Evolutionary conservation across 2,888 invertebrate species (phyloP).

Genomic region (Elmis aenea): DNA sequence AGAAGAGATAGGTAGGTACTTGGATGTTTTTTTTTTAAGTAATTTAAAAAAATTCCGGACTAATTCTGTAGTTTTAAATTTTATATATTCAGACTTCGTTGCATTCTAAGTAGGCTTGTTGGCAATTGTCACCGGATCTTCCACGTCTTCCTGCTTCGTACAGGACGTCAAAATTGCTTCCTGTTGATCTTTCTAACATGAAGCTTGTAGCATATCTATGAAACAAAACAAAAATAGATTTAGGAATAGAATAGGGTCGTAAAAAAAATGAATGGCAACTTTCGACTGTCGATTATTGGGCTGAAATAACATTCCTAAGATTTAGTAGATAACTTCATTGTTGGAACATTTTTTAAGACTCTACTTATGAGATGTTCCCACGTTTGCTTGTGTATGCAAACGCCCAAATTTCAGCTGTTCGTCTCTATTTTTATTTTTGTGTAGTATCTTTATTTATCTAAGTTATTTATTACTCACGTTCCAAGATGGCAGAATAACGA

Average conservation of each 20-base stretch:
- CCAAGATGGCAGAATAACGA: constrained; percentile 89
- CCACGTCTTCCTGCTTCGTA: constrained; percentile 85
- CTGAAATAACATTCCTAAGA: too few relatives aligned
- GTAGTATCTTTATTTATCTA: constrained; percentile 1
- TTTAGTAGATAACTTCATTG: too few relatives aligned
- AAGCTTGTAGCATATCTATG: constrained; percentile 81
- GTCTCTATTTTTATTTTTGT: neutral
- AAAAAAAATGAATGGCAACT: too few relatives aligned
- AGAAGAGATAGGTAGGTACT: too few relatives aligned
- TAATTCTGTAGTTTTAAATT: too few relatives aligned
- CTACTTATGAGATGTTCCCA: neutral
- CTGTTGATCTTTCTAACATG: constrained; percentile 70
- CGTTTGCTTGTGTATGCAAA: too few relatives aligned
- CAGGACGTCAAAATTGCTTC: constrained; percentile 69
- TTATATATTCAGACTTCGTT: constrained; percentile 64
- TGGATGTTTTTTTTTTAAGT: too few relatives aligned
- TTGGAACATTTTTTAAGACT: neutral
- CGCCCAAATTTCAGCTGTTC: too few relatives aligned
- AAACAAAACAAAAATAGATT: constrained; percentile 21
- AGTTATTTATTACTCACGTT: constrained; percentile 64
- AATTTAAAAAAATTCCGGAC: too few relatives aligned
- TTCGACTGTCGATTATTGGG: too few relatives aligned
- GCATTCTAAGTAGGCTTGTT: constrained; percentile 78
- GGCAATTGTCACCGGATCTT: constrained; percentile 80
- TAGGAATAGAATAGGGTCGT: too few relatives aligned